phyloP scores from a whole-genome alignment of 1,140 invertebrate species.

The Vanessa atalanta region DNA sequence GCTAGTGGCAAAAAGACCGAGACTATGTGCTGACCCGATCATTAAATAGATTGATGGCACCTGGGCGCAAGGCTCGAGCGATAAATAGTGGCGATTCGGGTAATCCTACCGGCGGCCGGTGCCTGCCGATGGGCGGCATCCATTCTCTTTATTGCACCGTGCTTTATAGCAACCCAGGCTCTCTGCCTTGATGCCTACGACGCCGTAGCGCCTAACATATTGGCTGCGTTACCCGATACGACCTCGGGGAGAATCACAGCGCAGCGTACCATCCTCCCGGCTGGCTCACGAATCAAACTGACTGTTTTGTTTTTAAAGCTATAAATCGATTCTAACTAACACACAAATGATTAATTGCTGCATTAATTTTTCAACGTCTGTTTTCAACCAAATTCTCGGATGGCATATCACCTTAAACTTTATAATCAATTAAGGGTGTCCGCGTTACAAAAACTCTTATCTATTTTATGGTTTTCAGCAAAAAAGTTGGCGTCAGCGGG shows the following conservation, averaged over 20 bases:
- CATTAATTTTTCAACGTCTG: constrained; percentile 22
- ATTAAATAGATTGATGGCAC: constrained; percentile 81
- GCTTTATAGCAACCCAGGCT: constrained; percentile 70
- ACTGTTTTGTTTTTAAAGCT: constrained; percentile 41
- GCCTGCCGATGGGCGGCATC: constrained; percentile 76
- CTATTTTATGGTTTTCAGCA: constrained; percentile 77
- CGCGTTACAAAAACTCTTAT: constrained; percentile 59
- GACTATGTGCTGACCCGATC: constrained; percentile 79
- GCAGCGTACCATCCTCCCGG: constrained; percentile 28
- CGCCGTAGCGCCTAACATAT: constrained; percentile 69
- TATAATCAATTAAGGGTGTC: constrained; percentile 71
- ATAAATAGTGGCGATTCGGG: constrained; percentile 80
- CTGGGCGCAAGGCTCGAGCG: constrained; percentile 77
- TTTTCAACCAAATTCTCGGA: constrained; percentile 24
- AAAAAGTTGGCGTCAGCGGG: constrained; percentile 76
- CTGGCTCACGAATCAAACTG: constrained; percentile 38
- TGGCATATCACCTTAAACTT: constrained; percentile 45
- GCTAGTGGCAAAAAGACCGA: constrained; percentile 70
- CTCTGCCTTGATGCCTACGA: constrained; percentile 68
- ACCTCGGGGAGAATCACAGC: constrained; percentile 48
- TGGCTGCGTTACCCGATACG: constrained; percentile 56
- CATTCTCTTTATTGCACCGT: constrained; percentile 79
- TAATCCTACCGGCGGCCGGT: constrained; percentile 74
- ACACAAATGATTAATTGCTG: constrained; percentile 41
- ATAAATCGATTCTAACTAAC: constrained; percentile 37